Percentiles rank a stretch among this genome's conserved stretches.
Evolutionary conservation across 2,888 invertebrate genomes (phyloP).

Genomic region (Ichneumoninae sp.): DNA sequence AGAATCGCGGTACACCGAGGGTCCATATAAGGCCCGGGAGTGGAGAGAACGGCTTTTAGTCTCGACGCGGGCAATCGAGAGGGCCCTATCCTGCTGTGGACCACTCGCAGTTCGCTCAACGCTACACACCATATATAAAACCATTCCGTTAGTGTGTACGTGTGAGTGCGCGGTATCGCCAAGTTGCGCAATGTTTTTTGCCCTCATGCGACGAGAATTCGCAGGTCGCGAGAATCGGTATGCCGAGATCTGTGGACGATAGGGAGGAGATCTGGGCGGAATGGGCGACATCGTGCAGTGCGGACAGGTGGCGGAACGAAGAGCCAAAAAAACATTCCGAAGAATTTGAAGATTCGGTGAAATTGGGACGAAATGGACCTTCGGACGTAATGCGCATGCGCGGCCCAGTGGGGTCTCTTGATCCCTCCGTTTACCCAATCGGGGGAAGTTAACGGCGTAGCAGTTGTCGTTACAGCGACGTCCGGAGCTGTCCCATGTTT

Average conservation of each 20-base stretch:
- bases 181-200: conserved; percentile 67
- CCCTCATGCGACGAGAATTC: conserved; percentile 53
- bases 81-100: conserved; percentile 50
- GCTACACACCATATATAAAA: conserved; percentile 39
- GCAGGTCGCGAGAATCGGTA: conserved; percentile 9
- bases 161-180: not conserved
- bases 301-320: too few relatives aligned
- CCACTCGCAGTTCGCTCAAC: conserved; percentile 51
- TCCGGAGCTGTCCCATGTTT: too few relatives aligned
- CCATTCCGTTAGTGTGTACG: conserved; percentile 21
- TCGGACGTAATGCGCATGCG: too few relatives aligned
- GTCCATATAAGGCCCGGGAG: conserved; percentile 67
- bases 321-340: too few relatives aligned
- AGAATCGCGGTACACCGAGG: conserved; percentile 64
- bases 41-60: conserved; percentile 64
- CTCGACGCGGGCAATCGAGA: conserved; percentile 54
- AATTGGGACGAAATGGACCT: too few relatives aligned
- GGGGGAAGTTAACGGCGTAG: too few relatives aligned
- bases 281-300: too few relatives aligned
- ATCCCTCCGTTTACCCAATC: too few relatives aligned
- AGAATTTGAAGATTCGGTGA: too few relatives aligned
- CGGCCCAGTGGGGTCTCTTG: too few relatives aligned
- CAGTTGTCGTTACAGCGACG: too few relatives aligned
- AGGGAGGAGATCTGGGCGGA: too few relatives aligned
- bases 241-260: conserved; percentile 2